Base-by-base conservation (phyloP, 2,888 invertebrate genomes). In the Melitaea athalia region DNA sequence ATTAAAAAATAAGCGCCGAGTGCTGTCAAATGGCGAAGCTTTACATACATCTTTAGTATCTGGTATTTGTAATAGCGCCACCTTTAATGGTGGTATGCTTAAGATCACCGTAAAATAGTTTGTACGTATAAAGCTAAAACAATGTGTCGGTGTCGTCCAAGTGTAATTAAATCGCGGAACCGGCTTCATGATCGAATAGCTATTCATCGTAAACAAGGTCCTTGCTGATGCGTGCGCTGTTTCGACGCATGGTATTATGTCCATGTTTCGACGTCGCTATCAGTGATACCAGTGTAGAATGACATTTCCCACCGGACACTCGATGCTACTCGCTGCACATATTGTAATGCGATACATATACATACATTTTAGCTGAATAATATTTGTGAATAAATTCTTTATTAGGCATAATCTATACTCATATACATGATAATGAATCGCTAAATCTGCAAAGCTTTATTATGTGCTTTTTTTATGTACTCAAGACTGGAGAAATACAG, bases 191-290 rank as follows among this genome's bases (percentile, higher is more conserved):
- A 76, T 76, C 71, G 77, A 78, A 78, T 78, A 72, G 81, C 84
- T 83, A 81, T 86, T 84, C 85, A 84, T 87, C 85, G 85, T 83
- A 86, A 87, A 88, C 84, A 83, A 84, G 85, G 80, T 85, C 86
- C 85, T 85, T 78, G 80, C 78, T 70, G 76, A 81, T 84, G 83
- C 82, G 79, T 81, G 80, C 77, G 80, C 80, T 81, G 83, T 83
- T 84, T 85, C 77, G 84, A 81, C 84, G 81, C n/a, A n/a, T n/a
- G n/a, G n/a, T n/a, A n/a, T n/a, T n/a, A n/a, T n/a, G n/a, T n/a
- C n/a, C n/a, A n/a, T n/a, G n/a, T n/a, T n/a, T n/a, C n/a, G n/a
- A n/a, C n/a, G n/a, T n/a, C 77, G 74, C 74, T 78, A 78, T 76
- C 77, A 67, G 81, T 78, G 81, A 78, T 87, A 76, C 82, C 80